Conservation (phyloP, 1,140 invertebrate species). For the Araneus ventricosus region DNA sequence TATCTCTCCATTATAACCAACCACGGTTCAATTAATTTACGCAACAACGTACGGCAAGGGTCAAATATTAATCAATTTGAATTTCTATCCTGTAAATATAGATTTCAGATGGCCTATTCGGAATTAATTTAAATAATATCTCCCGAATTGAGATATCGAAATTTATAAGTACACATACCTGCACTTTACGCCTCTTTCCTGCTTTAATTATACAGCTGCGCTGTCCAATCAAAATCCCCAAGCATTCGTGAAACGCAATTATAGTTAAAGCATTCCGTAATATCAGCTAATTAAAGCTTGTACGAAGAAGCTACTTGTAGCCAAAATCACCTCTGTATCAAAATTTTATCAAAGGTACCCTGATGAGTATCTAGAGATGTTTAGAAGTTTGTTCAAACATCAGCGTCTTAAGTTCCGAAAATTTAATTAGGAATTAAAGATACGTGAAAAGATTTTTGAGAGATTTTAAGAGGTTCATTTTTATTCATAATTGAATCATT, state of each 20-base stretch:
- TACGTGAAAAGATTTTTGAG: neutral
- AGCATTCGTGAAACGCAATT: neutral
- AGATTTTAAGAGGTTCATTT: neutral
- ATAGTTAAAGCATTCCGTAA: conserved; percentile 5
- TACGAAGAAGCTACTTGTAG: neutral
- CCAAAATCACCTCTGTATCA: neutral
- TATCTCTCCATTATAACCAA: neutral
- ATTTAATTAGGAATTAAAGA: conserved; percentile 5
- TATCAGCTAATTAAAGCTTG: neutral
- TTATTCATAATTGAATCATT: neutral
- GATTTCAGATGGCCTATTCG: neutral
- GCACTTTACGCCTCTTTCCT: neutral
- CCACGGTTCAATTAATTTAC: neutral
- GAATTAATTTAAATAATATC: conserved; percentile 4
- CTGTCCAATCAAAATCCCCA: neutral
- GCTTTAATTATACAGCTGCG: neutral
- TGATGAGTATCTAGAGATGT: neutral
- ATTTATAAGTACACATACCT: neutral
- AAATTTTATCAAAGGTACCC: neutral
- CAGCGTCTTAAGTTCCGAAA: neutral
- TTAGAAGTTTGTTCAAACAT: neutral
- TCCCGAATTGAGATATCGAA: neutral
- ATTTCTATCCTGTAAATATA: neutral
- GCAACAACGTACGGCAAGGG: neutral
- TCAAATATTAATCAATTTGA: neutral